Evolutionary conservation across 2,888 invertebrate genomes (phyloP), one percentile per base, ranked within the genome.

Genomic region (Lycaena phlaeas): DNA sequence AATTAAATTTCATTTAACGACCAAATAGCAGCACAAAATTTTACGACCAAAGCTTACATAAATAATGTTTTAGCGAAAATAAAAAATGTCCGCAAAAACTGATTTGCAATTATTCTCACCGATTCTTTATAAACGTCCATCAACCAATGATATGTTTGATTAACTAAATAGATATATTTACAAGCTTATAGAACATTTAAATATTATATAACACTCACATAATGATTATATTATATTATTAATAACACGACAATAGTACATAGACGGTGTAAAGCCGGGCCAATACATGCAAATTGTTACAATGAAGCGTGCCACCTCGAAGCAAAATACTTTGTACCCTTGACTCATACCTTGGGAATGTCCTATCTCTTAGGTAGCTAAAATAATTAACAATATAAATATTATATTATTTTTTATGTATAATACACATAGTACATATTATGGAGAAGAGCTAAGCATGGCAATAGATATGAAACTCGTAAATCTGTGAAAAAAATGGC

Each of bases 321-420:
- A 79, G 78, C 79, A 49, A 73, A 70, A 70, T 65, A 63, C 59
- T 59, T 60, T 57, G 18, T 64, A 64, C 59, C 52, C 54, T 53
- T 60, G 52, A 53, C 63, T 81, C 88, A 78, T 92, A 93, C 94
- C 94, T 94, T 89, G 94, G 93, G 82, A 94, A 94, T 58, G 94
- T 94, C 93, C 94, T 89, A 89, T 94, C 94, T 90, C 92, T 91
- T 79, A 94, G 93, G 87, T 93, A 93, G 93, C 94, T 94, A 84
- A 74, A 79, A 68, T 60, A 67, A 77, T 59, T 43, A 56, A 57
- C 78, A 71, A 40, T 71, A 75, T 59, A 64, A 48, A 54, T 43
- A 54, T 61, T 61, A 69, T 62, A 46, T 45, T 38, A 17, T 43
- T 27, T 41, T 31, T 45, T 45, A 38, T 29, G 46, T 41, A 30